Percentiles rank a stretch among this genome's conserved stretches.
Evolutionary conservation across 2,888 invertebrate species (phyloP).

Genomic region (Tinea semifulvella): DNA sequence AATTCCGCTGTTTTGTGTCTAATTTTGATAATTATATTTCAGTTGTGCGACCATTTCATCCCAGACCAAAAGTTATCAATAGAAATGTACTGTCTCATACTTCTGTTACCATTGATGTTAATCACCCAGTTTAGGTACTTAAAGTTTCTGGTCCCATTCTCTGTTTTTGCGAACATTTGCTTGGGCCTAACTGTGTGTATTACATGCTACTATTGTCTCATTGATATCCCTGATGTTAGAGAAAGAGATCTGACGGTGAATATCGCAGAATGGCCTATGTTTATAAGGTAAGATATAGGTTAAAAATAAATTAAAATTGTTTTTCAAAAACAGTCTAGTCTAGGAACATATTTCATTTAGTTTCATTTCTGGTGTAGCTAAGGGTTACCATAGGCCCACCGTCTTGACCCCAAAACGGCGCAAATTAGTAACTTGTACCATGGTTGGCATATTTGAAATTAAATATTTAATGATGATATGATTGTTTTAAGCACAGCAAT

Average conservation of each 20-base stretch:
- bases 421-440: too few species aligned
- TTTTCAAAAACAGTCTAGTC: too few species aligned
- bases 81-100: slow-evolving; percentile 70
- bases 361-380: too few species aligned
- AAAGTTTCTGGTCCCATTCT: slow-evolving; percentile 88
- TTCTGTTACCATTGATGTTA: slow-evolving; percentile 73
- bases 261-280: slow-evolving; percentile 76
- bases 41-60: slow-evolving; percentile 58
- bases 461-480: too few species aligned
- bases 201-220: slow-evolving; percentile 83
- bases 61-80: slow-evolving; percentile 52
- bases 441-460: too few species aligned
- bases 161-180: slow-evolving; percentile 84
- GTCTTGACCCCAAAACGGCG: too few species aligned
- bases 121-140: slow-evolving; percentile 79
- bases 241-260: slow-evolving; percentile 46
- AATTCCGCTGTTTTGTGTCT: too few species aligned
- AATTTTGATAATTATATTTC: too few species aligned
- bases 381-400: too few species aligned
- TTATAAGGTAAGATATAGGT: slow-evolving; percentile 78
- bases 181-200: slow-evolving; percentile 80
- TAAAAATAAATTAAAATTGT: too few species aligned
- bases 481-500: slow-evolving; percentile 79
- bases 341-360: too few species aligned
- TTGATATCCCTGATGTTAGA: slow-evolving; percentile 35